Evolutionary conservation across 2,888 invertebrate genomes (phyloP).

Genomic region (Drosophila algonquin): DNA sequence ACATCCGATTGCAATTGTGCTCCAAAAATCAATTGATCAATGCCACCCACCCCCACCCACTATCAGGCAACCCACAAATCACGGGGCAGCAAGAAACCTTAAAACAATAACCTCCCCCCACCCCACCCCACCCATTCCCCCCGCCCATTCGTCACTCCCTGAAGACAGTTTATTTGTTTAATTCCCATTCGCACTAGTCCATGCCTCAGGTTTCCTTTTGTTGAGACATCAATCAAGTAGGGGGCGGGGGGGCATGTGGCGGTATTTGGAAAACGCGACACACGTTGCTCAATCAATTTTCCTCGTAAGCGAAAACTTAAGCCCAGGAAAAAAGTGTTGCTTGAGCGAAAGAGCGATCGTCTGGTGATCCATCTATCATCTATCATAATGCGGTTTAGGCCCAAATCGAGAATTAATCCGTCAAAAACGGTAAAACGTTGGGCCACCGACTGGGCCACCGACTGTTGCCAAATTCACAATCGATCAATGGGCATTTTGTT

Average conservation of each 20-base stretch:
- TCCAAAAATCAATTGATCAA: slow-evolving; percentile 34
- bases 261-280: slow-evolving; percentile 46
- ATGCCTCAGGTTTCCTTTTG: slow-evolving; percentile 15
- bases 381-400: slow-evolving; percentile 79
- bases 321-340: slow-evolving; percentile 40
- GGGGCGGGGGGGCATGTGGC: slow-evolving; percentile 1
- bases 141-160: slow-evolving; percentile 53
- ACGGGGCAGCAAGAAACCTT: slow-evolving; percentile 13
- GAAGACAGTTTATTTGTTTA: slow-evolving; percentile 74
- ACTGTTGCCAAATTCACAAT: slow-evolving; percentile 77
- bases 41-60: slow-evolving; percentile 31
- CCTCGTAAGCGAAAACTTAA: slow-evolving; percentile 69
- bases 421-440: slow-evolving; percentile 58
- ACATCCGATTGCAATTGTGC: slow-evolving; percentile 32
- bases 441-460: slow-evolving; percentile 10
- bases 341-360: slow-evolving; percentile 55
- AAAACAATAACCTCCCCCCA: slow-evolving; percentile 33
- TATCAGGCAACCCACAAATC: slow-evolving; percentile 25
- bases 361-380: slow-evolving; percentile 73
- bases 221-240: slow-evolving; percentile 65
- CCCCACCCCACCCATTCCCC: slow-evolving; percentile 54
- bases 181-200: slow-evolving; percentile 46
- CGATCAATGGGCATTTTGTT: slow-evolving; percentile 60
- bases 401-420: slow-evolving; percentile 81
- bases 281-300: slow-evolving; percentile 76